Base-by-base conservation (phyloP, 2,113 vertebrate genomes). In the Procavia capensis region DNA sequence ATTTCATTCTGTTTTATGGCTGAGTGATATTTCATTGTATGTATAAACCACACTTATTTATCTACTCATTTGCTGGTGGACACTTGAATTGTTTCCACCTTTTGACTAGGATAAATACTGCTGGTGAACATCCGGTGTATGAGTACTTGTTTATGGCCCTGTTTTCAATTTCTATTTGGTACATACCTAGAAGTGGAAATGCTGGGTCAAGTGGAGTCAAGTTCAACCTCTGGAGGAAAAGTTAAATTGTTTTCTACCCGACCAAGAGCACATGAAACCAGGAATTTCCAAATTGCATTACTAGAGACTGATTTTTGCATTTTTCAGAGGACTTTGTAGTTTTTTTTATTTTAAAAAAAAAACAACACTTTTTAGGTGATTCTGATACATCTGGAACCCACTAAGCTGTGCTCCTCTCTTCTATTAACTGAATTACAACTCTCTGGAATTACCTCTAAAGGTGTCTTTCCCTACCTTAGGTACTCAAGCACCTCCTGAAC, bases 391-490 rank as follows among this genome's bases (percentile, higher is more conserved):
- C 17, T 2, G 2, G 57, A 4, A 19, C 57, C 57, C 34, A n/a
- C 31, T 34, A 50, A 22, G 9, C 29, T 64, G 8, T 16, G 4
- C 8, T 22, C 29, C 25, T 11, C 45, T 24, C 57, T 54, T 57
- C 72, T 75, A 54, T 31, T 2, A 57, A 22, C 45, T 86, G 45
- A 27, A 9, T 24, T 10, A 45, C 8, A 45, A 22, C 50, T 43
- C 9, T 64, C 59, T 25, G 31, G 25, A 1, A 36, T 4, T 36
- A 3, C 14, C 54, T 50, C 22, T 1, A 2, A 9, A 34, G 8
- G 27, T 9, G 0, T 24, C 25, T 47, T 63, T 16, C 66, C 61
- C 54, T 36, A 0, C 0, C 3, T 3, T 1, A 87, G 45, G 63
- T n/a, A 59, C 79, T 47, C 59, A 17, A 72, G 43, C n/a, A 25